A percentile compares a stretch with the other conserved stretches of the same genome.
Conservation (phyloP, 2,113 vertebrate genomes). For the mouse (Mus musculus) region GRCm39 chr8:61684001-61684500, state of each 20-base stretch:
- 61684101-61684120: not conserved
- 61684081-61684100: not conserved
- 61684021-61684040: not conserved
- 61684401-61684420: not conserved
- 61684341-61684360: too few relatives aligned
- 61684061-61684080: not conserved
- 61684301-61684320: not conserved
- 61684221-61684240: too few relatives aligned
- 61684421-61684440: not conserved
- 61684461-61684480: not conserved
- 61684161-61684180: not conserved
- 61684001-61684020: not conserved
- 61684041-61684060: not conserved
- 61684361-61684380: not conserved
- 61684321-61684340: not conserved
- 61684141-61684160: not conserved
- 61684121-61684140: not conserved
- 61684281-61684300: not conserved
- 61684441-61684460: not conserved
- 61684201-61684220: not conserved
- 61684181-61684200: not conserved
- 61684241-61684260: not conserved
- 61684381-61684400: not conserved
- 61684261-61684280: not conserved
- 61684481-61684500: not conserved